These are phyloP conservation scores for Rhincodon typus DNA, from an alignment of 2,797 vertebrate genomes.

Conservation along the genomic window DNA sequence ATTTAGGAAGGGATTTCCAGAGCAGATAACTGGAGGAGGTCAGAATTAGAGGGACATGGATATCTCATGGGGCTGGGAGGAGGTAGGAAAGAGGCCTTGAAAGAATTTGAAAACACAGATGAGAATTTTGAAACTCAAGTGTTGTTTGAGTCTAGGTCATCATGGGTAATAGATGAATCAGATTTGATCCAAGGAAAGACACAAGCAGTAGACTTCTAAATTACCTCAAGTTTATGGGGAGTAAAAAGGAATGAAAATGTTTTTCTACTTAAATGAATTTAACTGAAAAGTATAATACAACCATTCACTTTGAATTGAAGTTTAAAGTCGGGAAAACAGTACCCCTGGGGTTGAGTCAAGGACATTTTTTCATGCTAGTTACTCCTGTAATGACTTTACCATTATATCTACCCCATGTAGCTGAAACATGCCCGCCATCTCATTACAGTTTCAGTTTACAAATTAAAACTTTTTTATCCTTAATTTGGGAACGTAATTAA, in stretches of 20 bases:
- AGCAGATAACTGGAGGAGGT: background rate
- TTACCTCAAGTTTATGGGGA: background rate
- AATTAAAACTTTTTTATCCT: background rate
- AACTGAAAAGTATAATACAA: background rate
- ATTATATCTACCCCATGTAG: background rate
- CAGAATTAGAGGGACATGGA: background rate
- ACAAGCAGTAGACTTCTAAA: background rate
- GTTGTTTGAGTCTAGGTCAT: background rate
- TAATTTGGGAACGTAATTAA: background rate
- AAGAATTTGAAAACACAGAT: background rate
- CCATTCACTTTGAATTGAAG: background rate
- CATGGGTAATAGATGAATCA: background rate
- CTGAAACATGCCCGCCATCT: background rate
- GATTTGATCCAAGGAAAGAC: background rate
- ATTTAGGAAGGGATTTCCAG: background rate
- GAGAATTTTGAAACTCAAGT: background rate
- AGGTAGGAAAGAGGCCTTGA: background rate
- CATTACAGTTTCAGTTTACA: background rate
- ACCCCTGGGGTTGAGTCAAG: background rate
- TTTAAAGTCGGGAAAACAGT: background rate
- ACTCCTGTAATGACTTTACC: background rate
- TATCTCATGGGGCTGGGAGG: background rate
- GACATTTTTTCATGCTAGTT: background rate
- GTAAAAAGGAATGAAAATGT: background rate
- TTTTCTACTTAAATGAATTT: slow-evolving; percentile 17